These are phyloP conservation scores for Samia ricini DNA, from an alignment of 1,140 invertebrate species.

Conservation along the genomic window DNA sequence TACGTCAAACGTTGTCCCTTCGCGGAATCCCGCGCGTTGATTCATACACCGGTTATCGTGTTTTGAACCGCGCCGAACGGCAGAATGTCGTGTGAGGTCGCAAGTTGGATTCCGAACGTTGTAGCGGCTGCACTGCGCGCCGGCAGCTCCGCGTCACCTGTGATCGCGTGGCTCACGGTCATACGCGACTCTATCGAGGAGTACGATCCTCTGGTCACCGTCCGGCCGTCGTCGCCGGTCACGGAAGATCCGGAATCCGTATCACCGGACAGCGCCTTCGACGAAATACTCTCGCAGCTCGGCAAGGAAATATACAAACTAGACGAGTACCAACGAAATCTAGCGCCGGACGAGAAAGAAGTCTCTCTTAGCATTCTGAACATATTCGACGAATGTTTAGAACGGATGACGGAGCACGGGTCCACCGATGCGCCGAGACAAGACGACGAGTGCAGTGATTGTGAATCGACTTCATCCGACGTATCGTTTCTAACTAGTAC, in stretches of 20 bases:
- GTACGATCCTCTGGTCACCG: conserved; percentile 61
- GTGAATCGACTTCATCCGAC: conserved; percentile 46
- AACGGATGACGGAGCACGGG: conserved; percentile 43
- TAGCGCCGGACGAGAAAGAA: conserved; percentile 49
- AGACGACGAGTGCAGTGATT: conserved; percentile 50
- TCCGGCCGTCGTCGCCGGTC: conserved; percentile 32
- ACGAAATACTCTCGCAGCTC: conserved; percentile 69
- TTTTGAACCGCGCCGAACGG: conserved; percentile 35
- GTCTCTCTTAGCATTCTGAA: conserved; percentile 65
- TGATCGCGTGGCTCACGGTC: conserved; percentile 60
- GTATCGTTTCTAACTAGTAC: conserved; percentile 53
- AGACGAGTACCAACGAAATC: conserved; percentile 66
- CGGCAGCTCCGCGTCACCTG: conserved; percentile 48
- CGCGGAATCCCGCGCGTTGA: conserved; percentile 65
- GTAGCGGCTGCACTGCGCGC: conserved; percentile 59
- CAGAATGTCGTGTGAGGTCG: conserved; percentile 58
- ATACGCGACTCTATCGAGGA: conserved; percentile 65
- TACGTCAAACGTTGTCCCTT: conserved; percentile 51
- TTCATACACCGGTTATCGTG: conserved; percentile 73
- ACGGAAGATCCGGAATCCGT: conserved; percentile 20
- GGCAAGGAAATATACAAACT: conserved; percentile 72
- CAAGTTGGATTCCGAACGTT: conserved; percentile 73
- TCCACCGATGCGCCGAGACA: background rate
- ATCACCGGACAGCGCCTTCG: conserved; percentile 62
- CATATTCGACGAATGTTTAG: conserved; percentile 70